Base-by-base conservation (phyloP, 2,113 vertebrate species). In the Odontesthes bonariensis region DNA sequence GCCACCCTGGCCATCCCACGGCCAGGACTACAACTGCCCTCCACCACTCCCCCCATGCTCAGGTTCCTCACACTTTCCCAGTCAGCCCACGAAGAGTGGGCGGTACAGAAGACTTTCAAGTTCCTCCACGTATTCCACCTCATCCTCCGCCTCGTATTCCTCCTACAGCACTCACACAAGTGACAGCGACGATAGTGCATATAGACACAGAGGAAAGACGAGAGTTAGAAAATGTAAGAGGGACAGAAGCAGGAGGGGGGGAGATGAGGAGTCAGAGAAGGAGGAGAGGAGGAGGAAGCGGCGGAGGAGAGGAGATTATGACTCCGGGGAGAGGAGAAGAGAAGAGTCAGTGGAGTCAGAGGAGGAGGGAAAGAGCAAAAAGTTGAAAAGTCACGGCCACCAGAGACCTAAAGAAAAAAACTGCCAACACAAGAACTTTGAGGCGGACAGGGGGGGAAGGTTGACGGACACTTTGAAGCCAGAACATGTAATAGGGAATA, bases 141-240 rank as follows among this genome's bases (percentile, higher is more conserved):
- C 94, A 32, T 88, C 92, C 7, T 87, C 85, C 69, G 92, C 87
- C 13, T 92, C 87, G 13, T 83, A 73, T 35, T 91, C 88, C 12
- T 88, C 81, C 17, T 86, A 64, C 27, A 76, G 86, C 51, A 86
- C 85, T 6, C 74, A 73, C 59, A 55, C 64, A 9, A 87, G 84
- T 44, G 85, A 88, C 19, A 88, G 85, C 17, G 89, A 89, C 16
- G 75, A 77, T 5, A 60, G 73, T 6, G 63, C 82, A 59, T 35
- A 73, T 44, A 83, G 69, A 51, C 81, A 57, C 42, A 81, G 62
- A 63, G 86, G 81, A 72, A 91, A 88, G 68, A 79, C 62, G 61
- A 90, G 56, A 54, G 86, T 49, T 2, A 82, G 47, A 71, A 80
- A 32, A 68, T 57, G 76, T 8, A 78, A 40, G 19, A 84, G 32